A percentile compares a stretch with the other conserved stretches of the same genome.
These are phyloP conservation scores for Agrochola litura DNA, from an alignment of 2,888 invertebrate species.

Conservation along the genomic window DNA sequence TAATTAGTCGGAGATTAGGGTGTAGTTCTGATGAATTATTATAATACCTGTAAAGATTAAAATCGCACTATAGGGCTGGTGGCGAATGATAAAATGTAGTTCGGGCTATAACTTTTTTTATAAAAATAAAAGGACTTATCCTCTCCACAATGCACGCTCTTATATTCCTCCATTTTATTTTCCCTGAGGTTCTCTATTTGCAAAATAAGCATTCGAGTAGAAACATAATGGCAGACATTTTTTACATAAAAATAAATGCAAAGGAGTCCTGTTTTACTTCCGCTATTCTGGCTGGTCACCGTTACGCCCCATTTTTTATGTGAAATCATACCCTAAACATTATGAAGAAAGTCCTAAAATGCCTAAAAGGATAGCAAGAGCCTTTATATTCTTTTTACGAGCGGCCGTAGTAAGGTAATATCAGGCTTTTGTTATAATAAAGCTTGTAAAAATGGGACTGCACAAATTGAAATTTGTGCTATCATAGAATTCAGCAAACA, in stretches of 20 bases:
- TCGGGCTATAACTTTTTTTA: neutral
- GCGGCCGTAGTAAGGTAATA: slow-evolving; percentile 61
- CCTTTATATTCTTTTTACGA: slow-evolving; percentile 65
- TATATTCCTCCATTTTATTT: slow-evolving; percentile 21
- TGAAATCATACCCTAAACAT: slow-evolving; percentile 57
- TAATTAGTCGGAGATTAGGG: neutral
- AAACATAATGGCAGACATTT: slow-evolving; percentile 27
- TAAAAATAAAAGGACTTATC: slow-evolving; percentile 3
- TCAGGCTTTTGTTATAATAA: slow-evolving; percentile 60
- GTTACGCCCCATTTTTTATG: slow-evolving; percentile 52
- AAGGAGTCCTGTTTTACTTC: slow-evolving; percentile 39
- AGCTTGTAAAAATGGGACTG: slow-evolving; percentile 60
- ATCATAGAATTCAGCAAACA: slow-evolving; percentile 60
- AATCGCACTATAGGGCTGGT: neutral
- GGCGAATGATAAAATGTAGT: neutral
- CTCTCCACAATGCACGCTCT: neutral
- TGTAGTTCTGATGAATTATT: neutral
- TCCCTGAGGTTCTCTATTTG: slow-evolving; percentile 2
- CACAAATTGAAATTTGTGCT: slow-evolving; percentile 68
- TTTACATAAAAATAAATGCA: slow-evolving; percentile 36
- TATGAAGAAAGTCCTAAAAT: slow-evolving; percentile 55
- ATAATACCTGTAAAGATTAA: neutral
- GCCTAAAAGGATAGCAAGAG: slow-evolving; percentile 43
- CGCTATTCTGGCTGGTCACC: slow-evolving; percentile 34
- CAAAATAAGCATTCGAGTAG: slow-evolving; percentile 31